Percentiles rank a stretch among this genome's conserved stretches.
Conservation (phyloP, 2,797 vertebrate genomes). For the Melopsittacus undulatus region DNA sequence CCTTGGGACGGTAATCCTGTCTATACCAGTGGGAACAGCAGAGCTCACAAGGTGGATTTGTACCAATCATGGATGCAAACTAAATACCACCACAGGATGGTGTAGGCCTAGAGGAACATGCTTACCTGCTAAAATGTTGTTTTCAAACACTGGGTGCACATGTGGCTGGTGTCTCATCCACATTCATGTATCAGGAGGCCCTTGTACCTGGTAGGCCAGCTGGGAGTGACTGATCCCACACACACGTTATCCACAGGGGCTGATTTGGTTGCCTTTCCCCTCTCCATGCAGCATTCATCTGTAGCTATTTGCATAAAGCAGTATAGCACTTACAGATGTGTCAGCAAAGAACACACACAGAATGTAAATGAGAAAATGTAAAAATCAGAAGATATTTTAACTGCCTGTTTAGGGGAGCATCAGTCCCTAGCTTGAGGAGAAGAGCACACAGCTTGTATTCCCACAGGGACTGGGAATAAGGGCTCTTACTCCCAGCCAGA, state of each 20-base stretch:
- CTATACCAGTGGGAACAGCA: neutral
- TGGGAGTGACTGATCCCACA: neutral
- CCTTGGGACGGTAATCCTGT: neutral
- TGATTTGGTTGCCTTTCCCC: neutral
- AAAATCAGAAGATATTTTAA: neutral
- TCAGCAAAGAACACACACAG: neutral
- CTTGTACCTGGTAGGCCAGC: neutral
- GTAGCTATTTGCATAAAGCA: neutral
- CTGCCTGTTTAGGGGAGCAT: neutral
- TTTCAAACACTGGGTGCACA: neutral
- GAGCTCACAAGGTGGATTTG: neutral
- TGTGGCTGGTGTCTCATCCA: neutral
- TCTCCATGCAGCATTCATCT: neutral
- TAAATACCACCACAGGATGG: neutral
- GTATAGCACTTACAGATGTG: neutral
- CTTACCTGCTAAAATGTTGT: neutral
- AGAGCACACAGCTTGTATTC: neutral
- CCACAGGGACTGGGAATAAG: neutral
- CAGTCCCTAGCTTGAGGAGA: neutral
- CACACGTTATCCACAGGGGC: neutral
- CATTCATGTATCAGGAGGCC: neutral
- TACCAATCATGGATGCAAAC: neutral
- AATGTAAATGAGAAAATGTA: neutral
- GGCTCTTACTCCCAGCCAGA: neutral
- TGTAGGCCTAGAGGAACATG: neutral